Base-by-base conservation (phyloP, 2,888 invertebrate species). In the Maniola hyperantus region DNA sequence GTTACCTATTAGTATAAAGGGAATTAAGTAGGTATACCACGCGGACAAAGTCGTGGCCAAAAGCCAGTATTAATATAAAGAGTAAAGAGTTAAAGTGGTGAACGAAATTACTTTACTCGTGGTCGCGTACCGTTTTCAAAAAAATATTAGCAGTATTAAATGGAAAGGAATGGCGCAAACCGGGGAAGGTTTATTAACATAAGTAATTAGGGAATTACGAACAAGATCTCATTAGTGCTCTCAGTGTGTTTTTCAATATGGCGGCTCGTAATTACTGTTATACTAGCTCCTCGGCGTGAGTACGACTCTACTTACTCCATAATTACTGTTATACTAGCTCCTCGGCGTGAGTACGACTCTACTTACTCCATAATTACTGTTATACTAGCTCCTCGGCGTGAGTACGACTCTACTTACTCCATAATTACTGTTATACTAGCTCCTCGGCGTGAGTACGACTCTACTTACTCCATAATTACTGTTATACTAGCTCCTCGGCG, bases 161-260 rank as follows among this genome's bases (percentile, higher is more conserved):
- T 34, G 26, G 33, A 44, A 18, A 58, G 58, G n/a, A 58, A 44
- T 33, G 42, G 57, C n/a, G 44, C 20, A 26, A 58, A 58, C 44
- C 33, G 20, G 33, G 13, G 44, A n/a, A 26, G 44, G 42, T 58
- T 26, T 58, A 58, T 46, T 58, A 58, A 33, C 58, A 58, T 44
- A 58, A 46, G 44, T 58, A 58, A 42, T 58, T 58, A 46, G 58
- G 39, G 42, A 44, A 58, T 58, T 26, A 44, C 44, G 44, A 33
- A 58, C 58, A 58, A 44, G 26, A 58, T 58, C 58, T 58, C 58
- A 44, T 58, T 58, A 58, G 26, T 13, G 58, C 15, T 39, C 10
- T 55, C 18, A 36, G 36, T 55, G 55, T 55, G 36, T 18, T 39
- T 55, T 36, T 36, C 44, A 33, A n/a, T 15, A 26, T 44, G 58